Base-by-base conservation (phyloP, 2,888 invertebrate genomes). In the Bombylius major region DNA sequence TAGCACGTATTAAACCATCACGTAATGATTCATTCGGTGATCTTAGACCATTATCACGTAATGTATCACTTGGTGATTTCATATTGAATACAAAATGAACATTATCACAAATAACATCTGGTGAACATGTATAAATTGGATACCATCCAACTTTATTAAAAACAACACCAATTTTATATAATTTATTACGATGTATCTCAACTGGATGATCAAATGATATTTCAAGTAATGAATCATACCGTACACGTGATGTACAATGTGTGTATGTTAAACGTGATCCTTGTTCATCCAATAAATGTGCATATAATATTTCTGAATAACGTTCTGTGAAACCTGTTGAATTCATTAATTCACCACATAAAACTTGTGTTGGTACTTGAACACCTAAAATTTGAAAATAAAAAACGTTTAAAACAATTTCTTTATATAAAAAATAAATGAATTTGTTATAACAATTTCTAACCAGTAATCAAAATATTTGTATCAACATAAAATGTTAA, bases 61-160 rank as follows among this genome's bases (percentile, higher is more conserved):
- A 79, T 0, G 84, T 84, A 67, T 88, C 86, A 49, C 78, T 80
- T 63, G 79, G 80, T 69, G 82, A 81, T 42, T 11, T 42, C 63
- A 85, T 83, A 66, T 85, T 82, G 71, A 89, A 89, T 67, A 81
- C 82, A 73, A 89, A 89, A 68, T 81, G 80, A 14, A 87, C 87
- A 3, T 81, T 82, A 62, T 86, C 84, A 50, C 84, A 83, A 7
- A 79, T 77, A 39, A 83, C 82, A 52, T 82, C 80, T 63, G 80
- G 80, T 0, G 82, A 80, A 68, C 87, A 87, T 6, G 81, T 79
- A 60, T 86, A 88, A 77, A 86, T 82, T 7, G 89, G 88, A 73
- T 90, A 90, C 81, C 85, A 85, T 13, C 89, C 89, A 60, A 81
- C 78, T 69, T 87, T 88, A 74, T 89, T 88, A 73, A 89, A 82